Percentiles rank a stretch among this genome's conserved stretches.
Evolutionary conservation across 1,140 invertebrate species (phyloP).

Genomic region (Penaeus indicus): DNA sequence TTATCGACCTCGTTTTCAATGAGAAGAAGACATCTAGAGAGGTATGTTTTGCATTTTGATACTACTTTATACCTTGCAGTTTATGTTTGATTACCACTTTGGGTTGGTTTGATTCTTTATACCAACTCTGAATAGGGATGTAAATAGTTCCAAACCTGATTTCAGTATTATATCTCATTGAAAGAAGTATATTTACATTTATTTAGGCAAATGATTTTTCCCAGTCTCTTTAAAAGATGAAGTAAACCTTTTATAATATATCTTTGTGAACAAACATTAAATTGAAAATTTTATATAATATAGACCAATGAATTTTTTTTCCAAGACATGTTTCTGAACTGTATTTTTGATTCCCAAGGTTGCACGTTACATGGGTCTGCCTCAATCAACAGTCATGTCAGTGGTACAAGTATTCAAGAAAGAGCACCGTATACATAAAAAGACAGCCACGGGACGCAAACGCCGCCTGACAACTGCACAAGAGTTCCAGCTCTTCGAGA

Average conservation of each 20-base stretch:
- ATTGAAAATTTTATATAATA: not conserved
- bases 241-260: too few relatives aligned
- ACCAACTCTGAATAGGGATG: too few relatives aligned
- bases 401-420: slow-evolving; percentile 66
- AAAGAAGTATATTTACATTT: too few relatives aligned
- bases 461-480: slow-evolving; percentile 63
- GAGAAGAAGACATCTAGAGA: slow-evolving; percentile 66
- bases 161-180: too few relatives aligned
- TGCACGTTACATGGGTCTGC: slow-evolving; percentile 64
- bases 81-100: too few relatives aligned
- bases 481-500: slow-evolving; percentile 65
- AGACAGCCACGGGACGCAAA: slow-evolving; percentile 64
- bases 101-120: too few relatives aligned
- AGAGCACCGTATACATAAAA: slow-evolving; percentile 65
- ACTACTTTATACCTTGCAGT: too few relatives aligned
- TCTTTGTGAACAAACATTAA: too few relatives aligned
- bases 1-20: slow-evolving; percentile 66
- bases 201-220: too few relatives aligned
- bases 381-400: slow-evolving; percentile 65
- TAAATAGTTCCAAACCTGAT: too few relatives aligned
- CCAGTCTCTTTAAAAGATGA: too few relatives aligned
- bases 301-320: not conserved
- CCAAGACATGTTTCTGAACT: not conserved
- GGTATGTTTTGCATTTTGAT: slow-evolving; percentile 33
- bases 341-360: slow-evolving; percentile 39